Conservation (phyloP, 2,797 vertebrate genomes). For the Acanthis flammea region DNA sequence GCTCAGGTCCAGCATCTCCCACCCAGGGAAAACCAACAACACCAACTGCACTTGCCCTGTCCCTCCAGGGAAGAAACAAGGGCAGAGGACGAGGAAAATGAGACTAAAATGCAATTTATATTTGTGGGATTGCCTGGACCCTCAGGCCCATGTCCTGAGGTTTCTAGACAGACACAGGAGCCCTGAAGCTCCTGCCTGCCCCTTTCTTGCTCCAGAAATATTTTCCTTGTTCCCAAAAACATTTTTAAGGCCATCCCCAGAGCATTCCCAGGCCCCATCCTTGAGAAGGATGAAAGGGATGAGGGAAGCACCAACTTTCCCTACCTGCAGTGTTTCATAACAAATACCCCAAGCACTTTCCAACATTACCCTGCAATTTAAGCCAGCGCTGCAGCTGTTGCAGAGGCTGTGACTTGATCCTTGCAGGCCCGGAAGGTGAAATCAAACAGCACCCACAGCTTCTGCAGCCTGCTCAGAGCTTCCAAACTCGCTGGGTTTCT, state of each 20-base stretch:
- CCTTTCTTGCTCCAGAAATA: neutral
- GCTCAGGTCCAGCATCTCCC: neutral
- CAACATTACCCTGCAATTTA: neutral
- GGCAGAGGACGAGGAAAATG: neutral
- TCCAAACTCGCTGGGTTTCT: neutral
- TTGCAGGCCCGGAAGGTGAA: neutral
- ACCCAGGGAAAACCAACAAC: neutral
- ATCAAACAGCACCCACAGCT: neutral
- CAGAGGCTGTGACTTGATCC: neutral
- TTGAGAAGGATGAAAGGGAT: neutral
- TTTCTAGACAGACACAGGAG: neutral
- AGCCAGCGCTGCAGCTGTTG: neutral
- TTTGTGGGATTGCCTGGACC: neutral
- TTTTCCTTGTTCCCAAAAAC: neutral
- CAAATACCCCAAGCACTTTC: neutral
- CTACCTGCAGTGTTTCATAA: neutral
- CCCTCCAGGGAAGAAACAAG: neutral
- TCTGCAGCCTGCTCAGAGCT: neutral
- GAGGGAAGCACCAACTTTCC: neutral
- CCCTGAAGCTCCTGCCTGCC: neutral
- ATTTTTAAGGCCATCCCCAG: neutral
- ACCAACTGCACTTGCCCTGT: neutral
- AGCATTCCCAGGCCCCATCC: neutral
- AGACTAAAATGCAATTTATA: neutral
- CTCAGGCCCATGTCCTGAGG: neutral